These are phyloP conservation scores for Stenchaetothrips biformis DNA, from an alignment of 2,888 invertebrate species.

Conservation along the genomic window DNA sequence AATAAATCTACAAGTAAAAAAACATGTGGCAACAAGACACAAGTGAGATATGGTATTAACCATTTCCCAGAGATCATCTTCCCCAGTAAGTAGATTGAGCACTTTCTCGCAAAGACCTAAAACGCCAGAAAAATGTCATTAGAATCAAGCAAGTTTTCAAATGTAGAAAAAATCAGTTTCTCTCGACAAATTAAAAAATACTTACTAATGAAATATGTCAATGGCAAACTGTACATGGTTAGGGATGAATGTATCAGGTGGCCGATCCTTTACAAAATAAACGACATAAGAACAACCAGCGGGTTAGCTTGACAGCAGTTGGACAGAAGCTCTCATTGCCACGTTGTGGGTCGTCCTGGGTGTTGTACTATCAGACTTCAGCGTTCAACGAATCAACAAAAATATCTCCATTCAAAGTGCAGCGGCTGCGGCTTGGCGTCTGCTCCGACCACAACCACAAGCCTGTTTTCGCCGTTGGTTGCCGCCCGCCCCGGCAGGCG, in stretches of 20 bases:
- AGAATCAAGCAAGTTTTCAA: background rate
- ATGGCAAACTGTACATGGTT: background rate
- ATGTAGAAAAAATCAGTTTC: background rate
- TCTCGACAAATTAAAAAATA: background rate
- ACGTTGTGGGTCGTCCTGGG: background rate
- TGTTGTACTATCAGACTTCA: background rate
- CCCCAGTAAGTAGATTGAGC: background rate
- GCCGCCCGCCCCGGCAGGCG: no score
- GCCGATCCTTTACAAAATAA: no score
- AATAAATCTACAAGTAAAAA: background rate
- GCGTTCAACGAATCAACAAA: background rate
- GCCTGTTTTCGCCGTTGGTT: background rate
- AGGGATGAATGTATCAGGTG: background rate
- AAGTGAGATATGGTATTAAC: background rate
- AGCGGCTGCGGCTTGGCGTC: background rate
- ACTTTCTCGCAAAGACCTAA: constrained; percentile 4
- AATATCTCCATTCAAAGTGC: background rate
- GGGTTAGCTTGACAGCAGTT: no score
- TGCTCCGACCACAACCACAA: background rate
- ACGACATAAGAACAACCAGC: no score
- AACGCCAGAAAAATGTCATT: background rate
- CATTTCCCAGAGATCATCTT: constrained; percentile 10
- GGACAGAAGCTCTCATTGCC: background rate
- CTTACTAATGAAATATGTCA: background rate
- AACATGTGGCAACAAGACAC: background rate